Base-by-base conservation (phyloP, 2,797 vertebrate genomes). In the Hydrocynus forskahlii region DNA sequence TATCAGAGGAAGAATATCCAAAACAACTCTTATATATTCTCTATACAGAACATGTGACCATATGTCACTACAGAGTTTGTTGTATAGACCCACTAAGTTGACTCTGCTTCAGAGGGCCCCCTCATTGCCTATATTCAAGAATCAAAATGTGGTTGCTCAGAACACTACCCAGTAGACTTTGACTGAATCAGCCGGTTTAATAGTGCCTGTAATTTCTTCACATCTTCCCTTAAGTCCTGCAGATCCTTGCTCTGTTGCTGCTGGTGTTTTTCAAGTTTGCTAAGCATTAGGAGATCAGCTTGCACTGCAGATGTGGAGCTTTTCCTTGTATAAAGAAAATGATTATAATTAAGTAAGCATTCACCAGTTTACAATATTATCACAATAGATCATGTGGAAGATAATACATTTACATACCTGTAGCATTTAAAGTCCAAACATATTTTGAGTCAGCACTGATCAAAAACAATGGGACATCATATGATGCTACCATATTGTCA, bases 181-280 rank as follows among this genome's bases (percentile, higher is more conserved):
- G 74, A 55, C 72, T 82, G 74, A 40, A 86, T 82, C 64, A 89
- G 75, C 13, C 82, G 83, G 3, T 68, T 79, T 60, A 90, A 63
- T 43, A 88, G 83, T n/a, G 71, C 23, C 43, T 86, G 88, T 38
- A 90, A 68, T 21, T 86, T 83, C 60, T 88, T 88, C 59, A 90
- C 72, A 19, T 88, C 87, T 21, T 79, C 83, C 70, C 62, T 81
- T 66, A 89, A 82, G 2, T 76, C 77, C 2, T 52, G 80, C 45
- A 90, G 86, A 70, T 87, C 85, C 50, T 84, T 76, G 55, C 38
- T 86, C 67, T 87, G 84, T 66, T 85, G 86, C 62, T 79, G 85
- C 74, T 90, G 89, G 69, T 84, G 73, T 12, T 57, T 75, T 21
- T 79, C 59, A 45, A 88, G 76, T 48, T 59, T 84, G 57, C 75